Evolutionary conservation across 2,797 vertebrate species (phyloP), one percentile per base, ranked within the genome.

Genomic region (Sebastes trivittatus): DNA sequence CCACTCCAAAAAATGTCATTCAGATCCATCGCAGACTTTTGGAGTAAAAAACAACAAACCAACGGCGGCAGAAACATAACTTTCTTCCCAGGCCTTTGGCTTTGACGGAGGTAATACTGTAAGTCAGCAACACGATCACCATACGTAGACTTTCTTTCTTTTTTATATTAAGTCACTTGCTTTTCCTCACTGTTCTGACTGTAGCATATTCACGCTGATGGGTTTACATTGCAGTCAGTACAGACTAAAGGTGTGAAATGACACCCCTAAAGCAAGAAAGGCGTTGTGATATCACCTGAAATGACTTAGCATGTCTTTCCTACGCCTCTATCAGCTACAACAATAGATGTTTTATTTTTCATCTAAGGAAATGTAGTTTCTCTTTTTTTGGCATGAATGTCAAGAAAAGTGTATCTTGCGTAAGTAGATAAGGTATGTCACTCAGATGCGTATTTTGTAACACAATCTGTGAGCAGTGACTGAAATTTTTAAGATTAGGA

Each of bases 401-500:
- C 4, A 58, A 63, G 23, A 56, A 58, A 49, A 63, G 23, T 23
- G n/a, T 11, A 34, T 36, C 25, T 67, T 34, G 6, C 16, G 18
- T 55, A 32, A 64, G 63, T 11, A 52, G 23, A 71, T 13, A 61
- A 38, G 14, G 9, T 22, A 2, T 7, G 16, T 18, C 60, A 38
- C 2, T 72, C 63, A 63, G 52, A 25, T 16, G 13, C 0, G 0
- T 54, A 56, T 52, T 59, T 29, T 32, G 42, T 20, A 42, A 27
- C 38, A 34, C 4, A 52, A 60, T 65, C 22, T 59, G 52, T 7
- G 11, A 71, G 66, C 58, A 63, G 23, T 22, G 65, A 55, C 46
- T 77, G 8, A 34, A 64, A 61, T 76, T 42, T 60, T 60, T 71
- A 25, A 63, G 60, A 90, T 74, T 58, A 66, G 54, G 32, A 74